Evolutionary conservation across 2,113 vertebrate species (phyloP), one percentile per base, ranked within the genome.

Genomic region (Donacobius atricapilla): DNA sequence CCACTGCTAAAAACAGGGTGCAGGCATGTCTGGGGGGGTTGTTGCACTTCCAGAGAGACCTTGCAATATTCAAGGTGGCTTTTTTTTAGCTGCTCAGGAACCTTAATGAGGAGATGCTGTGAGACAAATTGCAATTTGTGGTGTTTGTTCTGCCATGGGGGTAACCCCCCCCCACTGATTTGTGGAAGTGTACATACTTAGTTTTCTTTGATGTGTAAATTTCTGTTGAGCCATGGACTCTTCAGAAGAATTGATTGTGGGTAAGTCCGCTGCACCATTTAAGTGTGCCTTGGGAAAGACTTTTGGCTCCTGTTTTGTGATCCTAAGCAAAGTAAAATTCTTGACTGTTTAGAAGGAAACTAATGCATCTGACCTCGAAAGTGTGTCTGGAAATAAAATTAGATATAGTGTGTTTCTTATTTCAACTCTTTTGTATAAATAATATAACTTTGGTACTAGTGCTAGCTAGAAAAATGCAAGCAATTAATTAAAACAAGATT

Each of bases 151-250:
- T 93, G 83, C 83, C 7, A 1, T 3, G 10, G 45, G 42, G 47
- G 18, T 51, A 48, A 1, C 40, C 40, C 8, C 0, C 13, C 50
- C 30, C 18, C 20, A 37, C 0, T 80, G 76, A 56, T 90, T 89
- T 93, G 72, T 63, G 20, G 50, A 63, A 66, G 63, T 80, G 13
- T 33, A 7, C 1, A 1, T 83, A 21, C 56, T 82, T 50, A 2
- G 33, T 87, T 90, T 69, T 58, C 51, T 92, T 95, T 92, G 80
- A 87, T 58, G 77, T 71, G 31, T 50, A 89, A 89, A 66, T 88
- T 23, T 86, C 33, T 2, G 0, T 5, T 77, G 88, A 83, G 50
- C 71, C 44, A 17, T n/a, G 57, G 51, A 37, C 21, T 91, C 50
- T 84, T 50, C 14, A 27, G 83, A 65, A 47, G 68, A 66, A 44